Evolutionary conservation across 2,797 vertebrate genomes (phyloP), one percentile per base, ranked within the genome.

Genomic region (Chiroxiphia lanceolata): DNA sequence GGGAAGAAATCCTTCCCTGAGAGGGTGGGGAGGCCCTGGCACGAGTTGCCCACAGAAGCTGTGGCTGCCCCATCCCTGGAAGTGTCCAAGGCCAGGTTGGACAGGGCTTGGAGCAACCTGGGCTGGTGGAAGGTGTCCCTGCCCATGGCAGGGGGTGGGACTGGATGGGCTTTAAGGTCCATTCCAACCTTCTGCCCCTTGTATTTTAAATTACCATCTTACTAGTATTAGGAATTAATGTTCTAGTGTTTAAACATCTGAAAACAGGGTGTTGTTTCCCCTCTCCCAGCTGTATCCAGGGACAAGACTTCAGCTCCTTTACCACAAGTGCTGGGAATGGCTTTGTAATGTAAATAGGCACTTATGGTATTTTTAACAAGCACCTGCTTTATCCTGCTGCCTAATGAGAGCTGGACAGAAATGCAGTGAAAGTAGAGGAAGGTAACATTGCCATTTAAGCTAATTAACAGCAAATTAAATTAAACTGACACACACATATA

Each of bases 401-500:
- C 87, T 94, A 96, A 96, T 94, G 90, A 93, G 90, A 80, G 67
- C 60, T 75, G 85, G 78, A 56, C 86, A 95, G 95, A 91, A 95
- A 68, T 75, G 93, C 79, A 90, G 53, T 45, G 84, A 95, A 95
- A 97, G 93, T 93, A 90, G 77, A 96, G 45, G 56, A 75, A 93
- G 68, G 94, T 56, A 79, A 88, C 81, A 6, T 85, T 95, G 92
- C 70, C 88, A 96, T 94, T 97, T 94, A 93, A 91, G 92, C 90
- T 93, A 96, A 97, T 96, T 97, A 98, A 96, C 81, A 92, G 67
- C 51, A 82, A 96, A 97, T 96, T 95, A 96, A 96, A 96, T 93
- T 96, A 87, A 95, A 96, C 89, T 92, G 91, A 95, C 95, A 94
- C 72, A 90, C 57, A 71, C 59, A 95, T 93, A 90, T 86, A 96